Conservation (phyloP, 1,140 invertebrate species). For the Atopsyche davidsoni region DNA sequence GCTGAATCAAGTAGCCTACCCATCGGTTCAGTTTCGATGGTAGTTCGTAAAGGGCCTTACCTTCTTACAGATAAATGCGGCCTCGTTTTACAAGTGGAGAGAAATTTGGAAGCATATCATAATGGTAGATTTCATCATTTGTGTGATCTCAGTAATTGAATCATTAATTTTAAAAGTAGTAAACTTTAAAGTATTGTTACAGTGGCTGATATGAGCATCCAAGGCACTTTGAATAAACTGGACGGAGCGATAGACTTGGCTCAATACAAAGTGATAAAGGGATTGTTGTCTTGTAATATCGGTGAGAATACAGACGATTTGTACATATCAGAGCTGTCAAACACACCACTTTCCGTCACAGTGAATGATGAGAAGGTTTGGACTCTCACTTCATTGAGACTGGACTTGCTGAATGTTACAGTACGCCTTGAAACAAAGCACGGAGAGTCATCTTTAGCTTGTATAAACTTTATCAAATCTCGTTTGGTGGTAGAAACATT, state of each 20-base stretch:
- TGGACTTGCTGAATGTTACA: conserved; percentile 85
- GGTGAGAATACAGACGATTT: conserved; percentile 80
- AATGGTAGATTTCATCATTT: conserved; percentile 45
- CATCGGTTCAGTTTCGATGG: conserved; percentile 13
- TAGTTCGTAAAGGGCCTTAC: conserved; percentile 44
- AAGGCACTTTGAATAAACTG: conserved; percentile 80
- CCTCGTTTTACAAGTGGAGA: conserved; percentile 71
- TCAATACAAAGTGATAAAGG: conserved; percentile 85
- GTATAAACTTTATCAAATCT: conserved; percentile 89
- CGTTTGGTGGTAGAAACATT: conserved; percentile 75
- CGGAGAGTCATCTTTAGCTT: conserved; percentile 64
- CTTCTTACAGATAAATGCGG: conserved; percentile 75
- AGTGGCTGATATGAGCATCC: conserved; percentile 81
- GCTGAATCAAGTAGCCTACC: conserved; percentile 3
- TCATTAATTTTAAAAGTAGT: not conserved
- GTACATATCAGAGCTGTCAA: conserved; percentile 28
- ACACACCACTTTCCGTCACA: conserved; percentile 1
- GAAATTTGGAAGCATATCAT: conserved; percentile 72
- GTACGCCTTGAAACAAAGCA: conserved; percentile 60
- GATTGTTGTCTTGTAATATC: conserved; percentile 85
- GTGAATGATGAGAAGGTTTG: conserved; percentile 49
- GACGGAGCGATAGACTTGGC: conserved; percentile 74
- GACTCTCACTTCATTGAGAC: conserved; percentile 69
- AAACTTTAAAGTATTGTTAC: conserved; percentile 25
- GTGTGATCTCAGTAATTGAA: no score